A percentile compares a stretch with the other conserved stretches of the same genome.
Conservation (phyloP, 2,113 vertebrate genomes). For the Bungarus multicinctus region DNA sequence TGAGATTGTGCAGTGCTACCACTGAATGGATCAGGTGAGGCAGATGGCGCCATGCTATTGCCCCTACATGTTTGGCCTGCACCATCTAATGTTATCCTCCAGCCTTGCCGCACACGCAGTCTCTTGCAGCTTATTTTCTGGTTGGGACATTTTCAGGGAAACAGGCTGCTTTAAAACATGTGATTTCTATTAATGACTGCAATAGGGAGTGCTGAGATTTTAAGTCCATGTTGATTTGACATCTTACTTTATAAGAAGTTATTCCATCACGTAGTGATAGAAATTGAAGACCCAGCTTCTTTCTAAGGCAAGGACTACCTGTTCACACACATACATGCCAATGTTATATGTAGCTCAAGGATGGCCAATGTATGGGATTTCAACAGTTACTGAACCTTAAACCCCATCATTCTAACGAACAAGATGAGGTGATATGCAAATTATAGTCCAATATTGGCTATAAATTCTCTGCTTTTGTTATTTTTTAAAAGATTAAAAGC, state of each 20-base stretch:
- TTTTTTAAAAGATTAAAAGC: neutral
- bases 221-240: neutral
- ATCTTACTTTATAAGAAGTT: neutral
- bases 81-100: no score
- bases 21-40: no score
- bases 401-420: neutral
- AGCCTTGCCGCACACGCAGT: no score
- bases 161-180: neutral
- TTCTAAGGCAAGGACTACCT: neutral
- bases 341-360: neutral
- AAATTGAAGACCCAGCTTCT: neutral
- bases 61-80: no score
- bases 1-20: no score
- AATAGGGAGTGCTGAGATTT: neutral
- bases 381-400: neutral
- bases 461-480: neutral
- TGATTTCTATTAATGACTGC: neutral
- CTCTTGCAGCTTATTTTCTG: no score
- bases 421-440: neutral
- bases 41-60: no score
- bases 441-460: neutral
- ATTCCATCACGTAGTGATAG: neutral
- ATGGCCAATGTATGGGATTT: neutral
- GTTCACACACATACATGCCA: neutral
- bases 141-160: no score